These are phyloP conservation scores for Nebria salina DNA, from an alignment of 2,888 invertebrate genomes.

Conservation along the genomic window DNA sequence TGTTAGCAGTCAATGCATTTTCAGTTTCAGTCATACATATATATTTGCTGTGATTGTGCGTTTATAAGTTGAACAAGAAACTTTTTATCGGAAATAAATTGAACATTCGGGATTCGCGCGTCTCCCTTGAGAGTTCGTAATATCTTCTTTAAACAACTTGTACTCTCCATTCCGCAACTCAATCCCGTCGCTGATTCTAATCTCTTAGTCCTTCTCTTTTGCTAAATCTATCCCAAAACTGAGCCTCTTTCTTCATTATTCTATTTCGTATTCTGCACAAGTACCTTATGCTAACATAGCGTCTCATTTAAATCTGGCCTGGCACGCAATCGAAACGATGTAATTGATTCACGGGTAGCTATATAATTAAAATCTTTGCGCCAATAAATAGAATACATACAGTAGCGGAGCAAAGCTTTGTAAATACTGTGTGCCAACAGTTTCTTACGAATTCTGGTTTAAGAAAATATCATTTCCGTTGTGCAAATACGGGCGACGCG, in stretches of 20 bases:
- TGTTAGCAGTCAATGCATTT: not conserved
- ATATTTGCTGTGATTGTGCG: conserved; percentile 38
- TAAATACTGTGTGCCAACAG: conserved; percentile 17
- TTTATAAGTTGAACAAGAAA: conserved; percentile 43
- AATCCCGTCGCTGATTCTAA: conserved; percentile 33
- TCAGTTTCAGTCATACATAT: conserved; percentile 13
- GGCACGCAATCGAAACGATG: not conserved
- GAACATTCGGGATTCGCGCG: conserved; percentile 33
- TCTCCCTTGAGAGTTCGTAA: conserved; percentile 36
- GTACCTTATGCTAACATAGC: not conserved
- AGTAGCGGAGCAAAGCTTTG: conserved; percentile 1
- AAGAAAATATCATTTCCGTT: conserved; percentile 40
- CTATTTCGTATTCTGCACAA: not conserved
- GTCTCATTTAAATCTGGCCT: not conserved
- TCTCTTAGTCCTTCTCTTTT: conserved; percentile 31
- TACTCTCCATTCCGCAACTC: conserved; percentile 34
- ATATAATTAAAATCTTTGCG: not conserved
- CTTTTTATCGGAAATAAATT: conserved; percentile 46
- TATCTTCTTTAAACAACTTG: conserved; percentile 46
- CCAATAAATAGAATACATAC: not conserved
- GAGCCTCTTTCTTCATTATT: not conserved
- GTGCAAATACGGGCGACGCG: not conserved
- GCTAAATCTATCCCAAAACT: conserved; percentile 19
- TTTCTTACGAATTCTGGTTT: conserved; percentile 15
- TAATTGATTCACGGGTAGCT: not conserved